Percentiles rank a stretch among this genome's conserved stretches.
These are phyloP conservation scores for Gorsachius goisagi DNA, from an alignment of 2,113 vertebrate species.

Conservation along the genomic window DNA sequence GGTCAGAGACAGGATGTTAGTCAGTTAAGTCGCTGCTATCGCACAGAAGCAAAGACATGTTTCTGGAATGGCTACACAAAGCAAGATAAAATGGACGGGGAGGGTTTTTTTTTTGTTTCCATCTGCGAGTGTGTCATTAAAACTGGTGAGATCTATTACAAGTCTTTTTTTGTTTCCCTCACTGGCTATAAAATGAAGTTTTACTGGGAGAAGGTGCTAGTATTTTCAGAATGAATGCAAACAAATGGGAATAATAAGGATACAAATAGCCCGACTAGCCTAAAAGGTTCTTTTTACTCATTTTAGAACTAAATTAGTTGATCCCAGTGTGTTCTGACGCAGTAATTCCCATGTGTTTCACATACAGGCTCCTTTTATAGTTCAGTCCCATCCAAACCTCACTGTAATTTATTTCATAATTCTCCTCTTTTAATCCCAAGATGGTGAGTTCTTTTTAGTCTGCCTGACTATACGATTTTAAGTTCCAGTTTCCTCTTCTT, in stretches of 20 bases:
- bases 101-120: background rate
- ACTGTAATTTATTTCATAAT: background rate
- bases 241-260: background rate
- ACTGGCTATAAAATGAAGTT: background rate
- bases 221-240: background rate
- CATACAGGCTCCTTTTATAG: background rate
- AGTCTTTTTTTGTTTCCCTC: background rate
- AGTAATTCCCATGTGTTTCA: background rate
- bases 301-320: background rate
- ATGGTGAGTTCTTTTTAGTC: background rate
- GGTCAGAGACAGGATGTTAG: slow-evolving; percentile 53
- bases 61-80: background rate
- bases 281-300: background rate
- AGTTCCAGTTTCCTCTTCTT: background rate
- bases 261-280: background rate
- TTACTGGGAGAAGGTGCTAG: background rate
- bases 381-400: background rate
- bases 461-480: background rate
- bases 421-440: background rate
- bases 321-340: background rate
- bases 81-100: background rate
- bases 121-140: background rate
- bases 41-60: background rate
- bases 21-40: slow-evolving; percentile 10
- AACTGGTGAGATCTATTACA: background rate